These are phyloP conservation scores for Trichosurus vulpecula DNA, from an alignment of 2,797 vertebrate species.

Conservation along the genomic window DNA sequence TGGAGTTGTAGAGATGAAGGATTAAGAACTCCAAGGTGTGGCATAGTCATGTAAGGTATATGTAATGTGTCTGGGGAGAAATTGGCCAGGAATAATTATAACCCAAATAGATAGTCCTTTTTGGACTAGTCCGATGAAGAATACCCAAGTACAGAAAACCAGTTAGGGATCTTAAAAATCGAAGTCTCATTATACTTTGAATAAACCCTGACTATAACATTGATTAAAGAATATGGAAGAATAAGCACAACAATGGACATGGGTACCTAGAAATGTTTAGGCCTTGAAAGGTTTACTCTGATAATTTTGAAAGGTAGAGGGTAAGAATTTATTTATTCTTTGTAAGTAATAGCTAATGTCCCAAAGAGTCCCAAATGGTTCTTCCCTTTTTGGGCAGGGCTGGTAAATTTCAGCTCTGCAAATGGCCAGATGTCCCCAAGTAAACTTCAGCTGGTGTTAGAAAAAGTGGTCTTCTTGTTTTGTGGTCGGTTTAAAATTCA, in stretches of 20 bases:
- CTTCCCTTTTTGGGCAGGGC: neutral
- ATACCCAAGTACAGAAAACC: neutral
- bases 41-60: neutral
- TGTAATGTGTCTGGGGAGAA: neutral
- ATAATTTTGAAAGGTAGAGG: neutral
- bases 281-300: neutral
- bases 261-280: neutral
- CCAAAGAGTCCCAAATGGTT: neutral
- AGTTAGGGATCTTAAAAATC: neutral
- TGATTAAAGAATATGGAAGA: neutral
- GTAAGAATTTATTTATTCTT: neutral
- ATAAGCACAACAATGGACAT: neutral
- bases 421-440: neutral
- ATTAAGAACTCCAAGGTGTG: neutral
- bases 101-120: neutral
- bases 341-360: neutral
- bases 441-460: neutral
- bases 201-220: neutral
- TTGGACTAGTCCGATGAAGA: neutral
- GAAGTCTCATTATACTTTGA: neutral
- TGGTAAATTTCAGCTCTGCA: neutral
- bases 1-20: neutral
- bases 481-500: neutral
- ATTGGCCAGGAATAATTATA: neutral
- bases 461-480: neutral